These are phyloP conservation scores for Arizona elegans DNA, from an alignment of 2,113 vertebrate genomes.

Conservation along the genomic window DNA sequence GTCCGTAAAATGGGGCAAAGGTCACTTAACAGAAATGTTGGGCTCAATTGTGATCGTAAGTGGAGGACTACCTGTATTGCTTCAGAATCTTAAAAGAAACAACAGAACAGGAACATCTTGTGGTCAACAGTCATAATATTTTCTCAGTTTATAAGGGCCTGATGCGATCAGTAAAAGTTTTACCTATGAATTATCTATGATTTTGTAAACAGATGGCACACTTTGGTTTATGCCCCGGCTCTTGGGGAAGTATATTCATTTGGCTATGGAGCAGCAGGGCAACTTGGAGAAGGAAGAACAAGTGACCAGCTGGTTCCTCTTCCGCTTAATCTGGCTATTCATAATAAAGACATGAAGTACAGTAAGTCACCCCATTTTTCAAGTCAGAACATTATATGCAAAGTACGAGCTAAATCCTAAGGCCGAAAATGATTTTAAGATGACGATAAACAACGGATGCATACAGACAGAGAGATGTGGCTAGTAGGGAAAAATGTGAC, in stretches of 20 bases:
- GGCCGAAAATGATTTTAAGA: not conserved
- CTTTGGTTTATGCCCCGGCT: slow-evolving; percentile 63
- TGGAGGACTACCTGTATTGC: too few relatives aligned
- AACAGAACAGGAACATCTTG: not conserved
- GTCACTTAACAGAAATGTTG: too few relatives aligned
- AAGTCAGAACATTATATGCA: not conserved
- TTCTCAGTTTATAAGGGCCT: not conserved
- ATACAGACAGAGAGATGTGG: not conserved
- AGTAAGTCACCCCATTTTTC: slow-evolving; percentile 34
- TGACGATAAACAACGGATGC: not conserved
- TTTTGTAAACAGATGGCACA: slow-evolving; percentile 65
- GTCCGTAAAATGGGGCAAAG: too few relatives aligned
- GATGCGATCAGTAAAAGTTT: not conserved
- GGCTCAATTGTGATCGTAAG: too few relatives aligned
- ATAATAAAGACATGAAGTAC: not conserved
- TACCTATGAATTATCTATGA: not conserved
- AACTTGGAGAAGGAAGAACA: slow-evolving; percentile 43
- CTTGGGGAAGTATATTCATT: slow-evolving; percentile 68
- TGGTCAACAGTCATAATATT: not conserved
- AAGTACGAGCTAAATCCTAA: not conserved
- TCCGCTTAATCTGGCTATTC: slow-evolving; percentile 34
- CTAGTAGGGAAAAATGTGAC: not conserved
- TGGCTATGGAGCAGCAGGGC: slow-evolving; percentile 61
- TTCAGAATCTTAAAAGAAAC: not conserved
- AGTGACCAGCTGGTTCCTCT: slow-evolving; percentile 56